A percentile compares a stretch with the other conserved stretches of the same genome.
phyloP scores from a whole-genome alignment of 2,113 vertebrate species.

The Climacteris rufus region DNA sequence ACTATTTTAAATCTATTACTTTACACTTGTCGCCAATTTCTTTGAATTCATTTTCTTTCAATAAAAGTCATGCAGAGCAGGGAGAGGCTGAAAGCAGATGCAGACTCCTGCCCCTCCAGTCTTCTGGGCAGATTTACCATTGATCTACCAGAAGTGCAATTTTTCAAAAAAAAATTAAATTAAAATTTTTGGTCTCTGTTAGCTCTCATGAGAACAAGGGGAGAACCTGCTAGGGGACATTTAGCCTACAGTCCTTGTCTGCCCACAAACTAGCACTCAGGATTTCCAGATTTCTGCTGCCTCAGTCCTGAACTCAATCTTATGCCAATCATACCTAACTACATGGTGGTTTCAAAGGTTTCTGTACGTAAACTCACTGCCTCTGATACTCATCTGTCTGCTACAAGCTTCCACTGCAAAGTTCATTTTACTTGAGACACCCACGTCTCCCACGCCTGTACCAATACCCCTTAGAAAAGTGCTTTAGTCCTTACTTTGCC shows the following conservation, averaged over 20 bases:
- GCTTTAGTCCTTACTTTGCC: background rate
- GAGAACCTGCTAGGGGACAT: background rate
- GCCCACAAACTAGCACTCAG: background rate
- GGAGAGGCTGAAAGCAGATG: background rate
- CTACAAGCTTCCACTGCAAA: background rate
- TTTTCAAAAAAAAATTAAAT: background rate
- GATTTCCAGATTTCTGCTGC: background rate
- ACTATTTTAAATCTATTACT: background rate
- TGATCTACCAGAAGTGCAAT: accelerated
- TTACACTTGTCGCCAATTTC: background rate
- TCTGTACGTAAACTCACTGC: background rate
- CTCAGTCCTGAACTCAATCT: background rate
- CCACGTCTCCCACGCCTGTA: background rate
- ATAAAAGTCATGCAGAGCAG: background rate
- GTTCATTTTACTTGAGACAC: background rate
- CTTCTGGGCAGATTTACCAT: background rate
- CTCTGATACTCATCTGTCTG: background rate
- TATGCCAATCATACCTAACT: background rate
- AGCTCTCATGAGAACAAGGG: background rate
- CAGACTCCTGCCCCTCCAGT: background rate
- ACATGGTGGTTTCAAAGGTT: background rate
- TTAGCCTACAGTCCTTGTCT: background rate
- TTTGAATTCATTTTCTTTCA: background rate
- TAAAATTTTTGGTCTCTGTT: background rate
- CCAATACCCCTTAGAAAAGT: background rate